Evolutionary conservation across 2,888 invertebrate genomes (phyloP), one percentile per base, ranked within the genome.

Genomic region (Nephrotoma flavescens): DNA sequence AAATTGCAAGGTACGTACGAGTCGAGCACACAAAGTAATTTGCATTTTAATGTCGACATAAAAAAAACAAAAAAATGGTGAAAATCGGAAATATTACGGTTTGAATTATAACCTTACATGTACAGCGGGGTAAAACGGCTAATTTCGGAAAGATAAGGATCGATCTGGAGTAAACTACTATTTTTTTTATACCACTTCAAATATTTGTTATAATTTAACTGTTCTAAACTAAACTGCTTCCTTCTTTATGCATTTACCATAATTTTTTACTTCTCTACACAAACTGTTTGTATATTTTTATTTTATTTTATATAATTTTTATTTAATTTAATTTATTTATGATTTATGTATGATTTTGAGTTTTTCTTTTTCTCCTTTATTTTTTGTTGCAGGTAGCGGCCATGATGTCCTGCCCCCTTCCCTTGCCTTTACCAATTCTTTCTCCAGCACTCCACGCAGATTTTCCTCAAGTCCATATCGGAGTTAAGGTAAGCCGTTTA

Each of bases 381-480:
- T 88, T 88, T 83, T 88, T 52, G 52, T 88, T 88, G 19, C 90
- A 91, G 91, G 91, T 91, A 91, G 91, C 91, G 92, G 91, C 92
- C 92, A 92, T 92, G 91, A 92, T 92, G 92, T 92, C 92, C 91
- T 92, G 92, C 91, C 91, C 92, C 90, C 90, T 92, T 90, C 91
- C 92, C 89, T 90, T 92, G 90, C 89, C 91, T 91, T 90, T 92
- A 90, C 91, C 92, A 89, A 89, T 92, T 90, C 90, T 91, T 89
- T 90, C 91, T 89, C 89, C 91, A 90, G 89, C 91, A 90, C 89
- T 92, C 90, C 91, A 91, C 90, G 91, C 90, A 89, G 91, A 92
- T 89, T 92, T 91, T 88, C 89, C 91, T 89, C 90, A 91, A 88
- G 90, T 92, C 88, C 92, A 92, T 89, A 91, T 92, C 89, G 92